Evolutionary conservation across 2,888 invertebrate species (phyloP).

Genomic region (Dicroscelio sp.): DNA sequence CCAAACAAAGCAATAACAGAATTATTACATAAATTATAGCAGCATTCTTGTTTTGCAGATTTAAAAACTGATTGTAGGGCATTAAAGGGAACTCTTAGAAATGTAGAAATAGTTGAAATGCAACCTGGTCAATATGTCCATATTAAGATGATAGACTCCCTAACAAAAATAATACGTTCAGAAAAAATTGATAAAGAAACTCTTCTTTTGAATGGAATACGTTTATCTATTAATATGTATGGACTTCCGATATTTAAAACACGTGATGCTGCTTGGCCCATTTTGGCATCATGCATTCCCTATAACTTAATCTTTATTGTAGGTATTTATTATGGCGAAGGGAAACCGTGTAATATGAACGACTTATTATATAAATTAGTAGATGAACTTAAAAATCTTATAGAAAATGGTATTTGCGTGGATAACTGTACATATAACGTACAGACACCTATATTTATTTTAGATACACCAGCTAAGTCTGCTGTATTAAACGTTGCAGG

Average conservation of each 20-base stretch:
- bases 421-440: not conserved
- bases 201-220: not conserved
- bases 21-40: not conserved
- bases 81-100: no score
- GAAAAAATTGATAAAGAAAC: not conserved
- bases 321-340: constrained; percentile 31
- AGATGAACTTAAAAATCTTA: not conserved
- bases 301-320: not conserved
- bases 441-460: not conserved
- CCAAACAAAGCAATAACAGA: not conserved
- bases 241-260: constrained; percentile 21
- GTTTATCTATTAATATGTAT: constrained; percentile 15
- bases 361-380: constrained; percentile 11
- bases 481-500: not conserved
- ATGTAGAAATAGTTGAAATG: no score
- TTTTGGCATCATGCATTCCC: not conserved
- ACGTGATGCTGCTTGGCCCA: constrained; percentile 14
- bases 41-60: not conserved
- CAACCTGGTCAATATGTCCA: no score
- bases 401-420: not conserved
- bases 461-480: not conserved
- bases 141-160: not conserved
- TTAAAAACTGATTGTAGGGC: not conserved
- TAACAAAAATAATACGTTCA: not conserved
- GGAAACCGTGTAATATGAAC: constrained; percentile 32